Base-by-base conservation (phyloP, 2,113 vertebrate genomes). In the Pangasianodon gigas region DNA sequence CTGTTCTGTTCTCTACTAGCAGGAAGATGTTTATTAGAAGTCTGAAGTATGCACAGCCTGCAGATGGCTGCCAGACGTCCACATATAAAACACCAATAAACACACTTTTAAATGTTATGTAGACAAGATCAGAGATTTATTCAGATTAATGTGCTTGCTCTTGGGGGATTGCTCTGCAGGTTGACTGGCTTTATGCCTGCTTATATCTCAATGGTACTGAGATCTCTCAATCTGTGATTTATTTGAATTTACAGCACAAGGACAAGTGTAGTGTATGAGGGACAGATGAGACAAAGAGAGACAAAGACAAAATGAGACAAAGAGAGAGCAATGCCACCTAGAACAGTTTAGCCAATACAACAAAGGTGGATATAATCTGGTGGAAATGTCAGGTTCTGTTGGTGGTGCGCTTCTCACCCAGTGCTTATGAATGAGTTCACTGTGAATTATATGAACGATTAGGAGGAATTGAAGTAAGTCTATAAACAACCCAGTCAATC, bases 81-180 rank as follows among this genome's bases (percentile, higher is more conserved):
- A 56, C 54, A 80, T 65, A 67, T 65, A 89, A 80, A 41, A 24
- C 74, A 86, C 54, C 58, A 67, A 52, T 89, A 86, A 85, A 89
- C 69, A 62, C 24, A 14, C 67, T 29, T 89, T 75, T 89, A 84
- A 29, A 85, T 62, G 51, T 84, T 32, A 77, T 32, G 19, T 32
- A 9, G 56, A 62, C 56, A 19, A 46, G 67, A 69, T 41, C 37
- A 60, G 11, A 65, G 46, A 26, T 41, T 79, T 67, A 46, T 86
- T 77, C 74, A 79, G 71, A 79, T 89, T 37, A 62, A 85, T 54
- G 51, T 54, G 51, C 37, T 48, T 26, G 37, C 5, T 89, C 82
- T 44, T 19, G 29, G 8, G 54, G 52, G 51, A 84, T 62, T 74
- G 2, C 21, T 56, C 19, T 48, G 9, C 0, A 48, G 58, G 58